phyloP scores from a whole-genome alignment of 2,113 vertebrate genomes.

The Peromyscus maniculatus region DNA sequence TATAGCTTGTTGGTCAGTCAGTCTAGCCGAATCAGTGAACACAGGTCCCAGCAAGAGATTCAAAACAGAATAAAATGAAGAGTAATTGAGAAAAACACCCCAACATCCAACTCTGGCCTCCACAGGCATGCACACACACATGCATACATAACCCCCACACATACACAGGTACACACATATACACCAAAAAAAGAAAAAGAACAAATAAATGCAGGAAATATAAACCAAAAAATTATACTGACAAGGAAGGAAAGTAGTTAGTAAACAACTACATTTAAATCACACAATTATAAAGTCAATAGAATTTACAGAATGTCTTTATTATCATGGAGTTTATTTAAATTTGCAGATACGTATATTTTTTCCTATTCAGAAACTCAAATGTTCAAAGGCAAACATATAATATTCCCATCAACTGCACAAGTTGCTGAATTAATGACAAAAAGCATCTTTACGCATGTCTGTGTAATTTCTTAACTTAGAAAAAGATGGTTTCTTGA shows the following conservation, averaged over 20 bases:
- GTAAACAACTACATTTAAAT: slow-evolving; percentile 38
- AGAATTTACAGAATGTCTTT: slow-evolving; percentile 19
- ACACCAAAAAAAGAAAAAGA: not conserved
- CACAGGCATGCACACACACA: not conserved
- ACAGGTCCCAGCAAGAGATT: not conserved
- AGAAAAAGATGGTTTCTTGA: not conserved
- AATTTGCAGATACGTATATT: not conserved
- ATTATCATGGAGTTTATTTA: not conserved
- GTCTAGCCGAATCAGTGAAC: not conserved
- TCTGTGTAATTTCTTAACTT: slow-evolving; percentile 37
- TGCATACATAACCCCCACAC: not conserved
- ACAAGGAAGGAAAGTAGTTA: not conserved
- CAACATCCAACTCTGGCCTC: not conserved
- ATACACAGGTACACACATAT: not conserved
- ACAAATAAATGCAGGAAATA: slow-evolving; percentile 1
- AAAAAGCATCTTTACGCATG: not conserved
- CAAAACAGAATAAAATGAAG: too few species aligned
- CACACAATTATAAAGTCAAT: not conserved
- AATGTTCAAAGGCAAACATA: slow-evolving; percentile 44
- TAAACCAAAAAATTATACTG: not conserved
- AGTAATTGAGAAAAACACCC: not conserved
- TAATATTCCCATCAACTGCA: slow-evolving; percentile 1
- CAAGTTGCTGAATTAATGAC: slow-evolving; percentile 12
- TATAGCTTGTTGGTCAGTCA: not conserved
- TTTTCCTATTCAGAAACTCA: slow-evolving; percentile 34